These are phyloP conservation scores for Lucinisca nassula DNA, from an alignment of 2,888 invertebrate genomes.

Conservation along the genomic window DNA sequence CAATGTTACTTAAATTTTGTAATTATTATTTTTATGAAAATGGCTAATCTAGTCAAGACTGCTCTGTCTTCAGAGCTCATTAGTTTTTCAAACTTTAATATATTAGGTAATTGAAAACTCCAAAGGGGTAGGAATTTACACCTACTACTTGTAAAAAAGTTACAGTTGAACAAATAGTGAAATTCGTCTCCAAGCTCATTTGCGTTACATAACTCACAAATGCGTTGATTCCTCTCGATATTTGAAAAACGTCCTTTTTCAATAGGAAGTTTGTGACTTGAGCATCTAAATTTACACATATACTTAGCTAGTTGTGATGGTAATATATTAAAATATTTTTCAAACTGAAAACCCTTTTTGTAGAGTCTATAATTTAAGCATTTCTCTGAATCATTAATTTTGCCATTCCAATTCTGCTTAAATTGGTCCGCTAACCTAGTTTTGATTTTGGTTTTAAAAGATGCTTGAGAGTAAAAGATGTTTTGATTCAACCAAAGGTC, in stretches of 20 bases:
- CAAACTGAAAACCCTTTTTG: not conserved
- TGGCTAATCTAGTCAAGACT: not conserved
- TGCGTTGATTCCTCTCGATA: no score
- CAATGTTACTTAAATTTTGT: not conserved
- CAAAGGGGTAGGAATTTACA: not conserved
- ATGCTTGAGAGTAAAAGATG: not conserved
- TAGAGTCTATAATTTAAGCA: not conserved
- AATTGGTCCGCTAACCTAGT: not conserved
- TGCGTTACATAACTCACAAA: no score
- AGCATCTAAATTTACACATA: not conserved
- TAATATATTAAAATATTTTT: not conserved
- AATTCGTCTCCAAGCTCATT: no score
- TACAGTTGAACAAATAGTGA: not conserved
- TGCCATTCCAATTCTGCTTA: not conserved
- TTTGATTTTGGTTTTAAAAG: not conserved
- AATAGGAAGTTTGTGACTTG: not conserved
- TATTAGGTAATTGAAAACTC: not conserved
- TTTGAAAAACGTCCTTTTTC: not conserved
- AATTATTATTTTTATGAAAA: not conserved
- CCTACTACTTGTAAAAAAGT: not conserved
- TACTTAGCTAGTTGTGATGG: no score
- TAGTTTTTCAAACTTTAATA: not conserved
- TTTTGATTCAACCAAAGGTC: not conserved
- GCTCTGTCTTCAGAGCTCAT: not conserved
- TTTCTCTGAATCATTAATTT: not conserved